Evolutionary conservation across 2,888 invertebrate genomes (phyloP), one percentile per base, ranked within the genome.

Genomic region (Drosophila barbarae): DNA sequence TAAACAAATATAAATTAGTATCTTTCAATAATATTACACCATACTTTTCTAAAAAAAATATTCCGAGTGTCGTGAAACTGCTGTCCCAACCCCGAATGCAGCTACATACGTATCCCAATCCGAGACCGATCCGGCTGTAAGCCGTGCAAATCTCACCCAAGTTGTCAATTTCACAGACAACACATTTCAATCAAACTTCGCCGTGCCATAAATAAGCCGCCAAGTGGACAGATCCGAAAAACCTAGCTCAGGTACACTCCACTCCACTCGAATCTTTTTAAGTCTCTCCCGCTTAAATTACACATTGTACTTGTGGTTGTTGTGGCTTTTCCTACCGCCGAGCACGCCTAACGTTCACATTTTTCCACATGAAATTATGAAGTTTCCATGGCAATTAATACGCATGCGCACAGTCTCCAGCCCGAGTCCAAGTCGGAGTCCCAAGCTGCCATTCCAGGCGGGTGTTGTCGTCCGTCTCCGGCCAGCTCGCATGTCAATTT

Each of bases 291-390:
- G 76, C 65, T 79, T 79, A 71, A 79, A 71, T 79, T 73, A 81
- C 77, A 79, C 66, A 61, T 69, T 76, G 54, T 44, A 58, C 39
- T 42, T 57, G 47, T 52, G 58, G 42, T 46, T 53, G 61, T 26
- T 58, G 63, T 57, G 63, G 15, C 52, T 30, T 53, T 50, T 60
- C 61, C 35, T 57, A 58, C 41, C 69, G 49, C 32, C 69, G 75
- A 58, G 77, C 80, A 69, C 72, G 72, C 77, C 76, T 69, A 80
- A 76, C 83, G 80, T 81, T 84, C 84, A 83, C 84, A 81, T 81
- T 82, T 82, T 84, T 84, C 77, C 80, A 79, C 78, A 74, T 72
- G 79, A 83, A 83, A 83, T 79, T 83, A 83, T 83, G 84, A 83
- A 83, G 82, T 84, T 71, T 73, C 76, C 71, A 78, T 73, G 76